Evolutionary conservation across 2,888 invertebrate species (phyloP), one percentile per base, ranked within the genome.

Genomic region (Biston stratarius): DNA sequence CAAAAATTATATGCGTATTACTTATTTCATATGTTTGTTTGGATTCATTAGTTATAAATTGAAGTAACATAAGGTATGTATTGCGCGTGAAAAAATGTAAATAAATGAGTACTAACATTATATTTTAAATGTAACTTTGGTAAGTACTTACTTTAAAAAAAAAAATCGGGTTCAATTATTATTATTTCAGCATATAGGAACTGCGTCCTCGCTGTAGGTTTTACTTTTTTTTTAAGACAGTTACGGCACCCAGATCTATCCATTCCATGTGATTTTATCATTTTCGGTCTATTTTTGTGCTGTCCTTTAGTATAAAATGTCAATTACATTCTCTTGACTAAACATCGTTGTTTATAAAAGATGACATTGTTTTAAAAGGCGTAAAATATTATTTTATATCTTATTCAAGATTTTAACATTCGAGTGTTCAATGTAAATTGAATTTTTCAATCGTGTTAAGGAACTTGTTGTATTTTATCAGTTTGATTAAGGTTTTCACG

Each of bases 121-220:
- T 79, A 74, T 84, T 64, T 60, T 51, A 51, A 69, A 66, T 68
- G 62, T 71, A 64, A 80, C 83, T 80, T 79, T 87, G 86, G 83
- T 58, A 87, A 87, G 90, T 91, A 90, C 89, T 91, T 90, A 90
- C 85, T 63, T 57, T 64, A 57, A 59, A 24, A 24, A 24, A n/a
- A 24, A 62, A 52, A 68, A 64, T 68, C 67, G 63, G 83, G 79
- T 85, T 69, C 78, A 81, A 80, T 81, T 24, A 24, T 84, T 77
- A 75, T 24, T 72, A 74, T 69, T 70, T 69, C 69, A 69, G 36
- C 51, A 64, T 67, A 65, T 78, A 79, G 90, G 90, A 88, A 89
- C 86, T 74, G 78, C 81, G 78, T 83, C 91, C 91, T 91, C 91
- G 90, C 90, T 84, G 77, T 84, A 75, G 70, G 76, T 77, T 77